These are phyloP conservation scores for Halcyon leucocephala DNA, from an alignment of 2,797 vertebrate genomes.

Conservation along the genomic window DNA sequence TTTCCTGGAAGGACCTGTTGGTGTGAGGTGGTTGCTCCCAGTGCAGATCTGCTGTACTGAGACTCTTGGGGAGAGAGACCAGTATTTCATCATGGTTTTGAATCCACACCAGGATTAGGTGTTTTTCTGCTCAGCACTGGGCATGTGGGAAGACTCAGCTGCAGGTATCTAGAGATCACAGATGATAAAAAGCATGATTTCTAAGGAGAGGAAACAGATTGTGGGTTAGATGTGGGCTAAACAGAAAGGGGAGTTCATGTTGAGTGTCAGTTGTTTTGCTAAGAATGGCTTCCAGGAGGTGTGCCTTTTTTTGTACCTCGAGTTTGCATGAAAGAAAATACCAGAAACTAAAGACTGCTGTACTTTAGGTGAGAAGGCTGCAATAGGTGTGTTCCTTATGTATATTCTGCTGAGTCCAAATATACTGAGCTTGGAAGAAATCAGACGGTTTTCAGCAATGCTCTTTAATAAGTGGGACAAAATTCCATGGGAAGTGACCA, in stretches of 20 bases:
- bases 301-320: neutral
- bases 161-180: neutral
- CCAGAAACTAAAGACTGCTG: neutral
- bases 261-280: neutral
- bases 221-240: neutral
- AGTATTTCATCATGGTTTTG: neutral
- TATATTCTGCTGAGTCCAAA: neutral
- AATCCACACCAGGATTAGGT: neutral
- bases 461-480: neutral
- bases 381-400: neutral
- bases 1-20: neutral
- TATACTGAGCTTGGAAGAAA: neutral
- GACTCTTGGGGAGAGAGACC: neutral
- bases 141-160: fast-evolving
- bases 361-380: neutral
- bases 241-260: neutral
- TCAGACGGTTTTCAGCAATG: neutral
- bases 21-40: neutral
- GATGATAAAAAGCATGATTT: neutral
- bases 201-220: neutral
- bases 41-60: neutral
- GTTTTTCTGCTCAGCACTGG: neutral
- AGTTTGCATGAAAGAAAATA: neutral
- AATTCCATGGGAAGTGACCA: neutral
- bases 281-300: neutral